Base-by-base conservation (phyloP, 2,888 invertebrate species). In the Agriopis marginaria region DNA sequence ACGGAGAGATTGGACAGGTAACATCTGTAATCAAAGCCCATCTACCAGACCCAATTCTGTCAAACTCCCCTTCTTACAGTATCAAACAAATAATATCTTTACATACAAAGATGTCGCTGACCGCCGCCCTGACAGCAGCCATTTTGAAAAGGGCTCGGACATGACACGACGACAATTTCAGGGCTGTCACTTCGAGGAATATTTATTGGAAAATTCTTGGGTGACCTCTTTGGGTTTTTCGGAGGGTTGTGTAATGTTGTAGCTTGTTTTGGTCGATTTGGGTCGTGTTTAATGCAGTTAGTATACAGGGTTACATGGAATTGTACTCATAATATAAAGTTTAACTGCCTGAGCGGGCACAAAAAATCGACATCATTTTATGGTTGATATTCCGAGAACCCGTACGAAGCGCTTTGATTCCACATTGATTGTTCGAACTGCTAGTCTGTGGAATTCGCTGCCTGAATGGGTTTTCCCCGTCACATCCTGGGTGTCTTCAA, bases 81-180 rank as follows among this genome's bases (percentile, higher is more conserved):
- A 82, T 82, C 84, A 74, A 89, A 90, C 90, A 89, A 89, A 87
- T 87, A 87, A 87, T 86, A 87, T 86, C 84, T 86, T 87, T 86
- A 84, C 82, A 85, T 82, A 82, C 82, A 86, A 87, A 84, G 84
- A 86, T 82, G 85, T 84, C 76, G 86, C 85, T 91, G 92, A 91
- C 90, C 91, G 86, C 80, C 84, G 79, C 86, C 85, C 85, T 88
- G 87, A 86, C 87, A 86, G 83, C 66, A 79, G 85, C 86, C 90
- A 89, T 91, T 92, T 89, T 92, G 92, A 92, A 89, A 89, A 91
- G 92, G 92, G 91, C 89, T 88, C 83, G 91, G 92, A 91, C 92
- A 88, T 86, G 88, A 87, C 88, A 85, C 78, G 66, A 50, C 55
- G 61, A 79, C 83, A 79, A 84, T 82, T 81, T 77, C 82, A 89